phyloP scores from a whole-genome alignment of 1,140 invertebrate species.

The Lepeophtheirus salmonis region DNA sequence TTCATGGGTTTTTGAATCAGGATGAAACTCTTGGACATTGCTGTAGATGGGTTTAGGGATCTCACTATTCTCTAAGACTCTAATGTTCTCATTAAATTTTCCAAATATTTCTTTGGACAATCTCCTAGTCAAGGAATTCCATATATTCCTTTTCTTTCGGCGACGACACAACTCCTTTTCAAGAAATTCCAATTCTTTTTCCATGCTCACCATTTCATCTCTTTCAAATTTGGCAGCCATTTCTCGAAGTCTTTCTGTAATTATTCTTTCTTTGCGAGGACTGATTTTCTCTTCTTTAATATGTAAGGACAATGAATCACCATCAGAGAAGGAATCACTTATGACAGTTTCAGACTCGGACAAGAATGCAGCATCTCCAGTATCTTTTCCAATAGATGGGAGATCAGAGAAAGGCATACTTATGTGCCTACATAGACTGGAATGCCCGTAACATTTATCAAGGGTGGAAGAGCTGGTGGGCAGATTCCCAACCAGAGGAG shows the following conservation, averaged over 20 bases:
- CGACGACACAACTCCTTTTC: not conserved
- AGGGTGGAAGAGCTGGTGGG: too few relatives aligned
- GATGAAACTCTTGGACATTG: not conserved
- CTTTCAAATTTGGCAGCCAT: not conserved
- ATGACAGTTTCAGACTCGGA: not conserved
- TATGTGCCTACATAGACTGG: too few relatives aligned
- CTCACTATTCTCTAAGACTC: not conserved
- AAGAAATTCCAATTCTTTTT: not conserved
- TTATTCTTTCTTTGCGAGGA: not conserved
- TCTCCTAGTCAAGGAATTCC: not conserved
- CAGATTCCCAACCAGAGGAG: not conserved
- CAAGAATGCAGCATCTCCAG: not conserved
- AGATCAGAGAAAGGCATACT: not conserved
- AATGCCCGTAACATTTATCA: too few relatives aligned
- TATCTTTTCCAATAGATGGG: not conserved
- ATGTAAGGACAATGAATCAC: not conserved
- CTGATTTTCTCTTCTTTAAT: not conserved
- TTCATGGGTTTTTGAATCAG: not conserved
- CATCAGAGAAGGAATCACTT: not conserved
- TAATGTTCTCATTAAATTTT: not conserved
- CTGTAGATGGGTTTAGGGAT: not conserved
- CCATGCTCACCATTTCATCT: not conserved
- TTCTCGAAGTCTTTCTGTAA: not conserved
- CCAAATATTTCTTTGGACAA: not conserved
- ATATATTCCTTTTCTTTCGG: not conserved